A percentile compares a stretch with the other conserved stretches of the same genome.
These are phyloP conservation scores for Trididemnum miniatum DNA, from an alignment of 23 tunicate species.

Conservation along the genomic window DNA sequence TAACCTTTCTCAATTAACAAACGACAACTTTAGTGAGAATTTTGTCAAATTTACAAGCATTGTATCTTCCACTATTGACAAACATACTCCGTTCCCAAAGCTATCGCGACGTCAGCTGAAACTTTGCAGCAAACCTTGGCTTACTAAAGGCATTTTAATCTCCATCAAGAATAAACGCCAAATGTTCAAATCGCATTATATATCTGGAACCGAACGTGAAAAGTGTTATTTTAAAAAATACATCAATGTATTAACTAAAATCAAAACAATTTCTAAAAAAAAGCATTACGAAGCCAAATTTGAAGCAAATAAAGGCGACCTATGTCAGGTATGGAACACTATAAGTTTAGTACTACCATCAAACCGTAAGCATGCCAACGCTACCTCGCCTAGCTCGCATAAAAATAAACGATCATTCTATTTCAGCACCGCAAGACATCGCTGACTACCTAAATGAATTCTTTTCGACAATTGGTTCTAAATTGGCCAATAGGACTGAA, in stretches of 20 bases:
- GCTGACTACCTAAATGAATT: background rate
- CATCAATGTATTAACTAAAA: background rate
- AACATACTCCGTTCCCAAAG: background rate
- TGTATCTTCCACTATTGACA: background rate
- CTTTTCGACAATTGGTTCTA: background rate
- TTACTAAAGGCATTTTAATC: background rate
- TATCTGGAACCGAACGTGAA: background rate
- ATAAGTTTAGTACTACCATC: background rate
- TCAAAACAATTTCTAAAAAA: background rate
- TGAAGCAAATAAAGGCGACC: constrained; percentile 1
- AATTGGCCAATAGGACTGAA: background rate
- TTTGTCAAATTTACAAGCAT: background rate
- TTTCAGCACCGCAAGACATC: background rate
- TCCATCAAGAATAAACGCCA: background rate
- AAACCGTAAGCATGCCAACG: background rate
- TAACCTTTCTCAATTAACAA: background rate
- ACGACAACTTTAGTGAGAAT: background rate
- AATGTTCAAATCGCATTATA: background rate
- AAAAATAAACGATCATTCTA: background rate
- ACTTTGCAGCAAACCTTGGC: constrained; percentile 1
- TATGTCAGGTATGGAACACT: background rate
- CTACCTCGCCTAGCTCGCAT: background rate
- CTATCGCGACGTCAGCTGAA: background rate
- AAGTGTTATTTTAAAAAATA: background rate
- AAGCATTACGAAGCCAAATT: background rate